These are phyloP conservation scores for Rhorus exstirpatorius DNA, from an alignment of 2,888 invertebrate species.

Conservation along the genomic window DNA sequence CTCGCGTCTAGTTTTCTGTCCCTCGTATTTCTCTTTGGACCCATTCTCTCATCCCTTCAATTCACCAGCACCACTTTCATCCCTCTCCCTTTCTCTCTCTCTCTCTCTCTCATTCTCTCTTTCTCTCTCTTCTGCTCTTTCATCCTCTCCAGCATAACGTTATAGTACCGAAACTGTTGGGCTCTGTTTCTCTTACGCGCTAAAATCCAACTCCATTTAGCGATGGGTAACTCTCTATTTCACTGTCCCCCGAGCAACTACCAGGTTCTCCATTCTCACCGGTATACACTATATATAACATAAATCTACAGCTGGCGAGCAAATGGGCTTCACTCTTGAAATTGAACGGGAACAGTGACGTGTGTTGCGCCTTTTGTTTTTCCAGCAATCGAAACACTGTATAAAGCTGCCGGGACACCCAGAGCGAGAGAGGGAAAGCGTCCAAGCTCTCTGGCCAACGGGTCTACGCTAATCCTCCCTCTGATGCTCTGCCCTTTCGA, in stretches of 20 bases:
- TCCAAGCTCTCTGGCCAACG: conserved; percentile 1
- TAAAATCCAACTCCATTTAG: conserved; percentile 1
- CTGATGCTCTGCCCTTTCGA: conserved; percentile 56
- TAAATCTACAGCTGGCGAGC: background rate
- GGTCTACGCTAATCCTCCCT: conserved; percentile 44
- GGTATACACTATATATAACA: conserved; percentile 13
- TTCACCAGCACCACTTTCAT: conserved; percentile 23
- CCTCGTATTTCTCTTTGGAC: conserved; percentile 8
- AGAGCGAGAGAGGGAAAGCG: background rate
- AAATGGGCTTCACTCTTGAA: background rate
- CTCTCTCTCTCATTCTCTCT: conserved; percentile 30
- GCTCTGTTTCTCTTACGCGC: conserved; percentile 5
- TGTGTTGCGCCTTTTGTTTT: too few relatives aligned
- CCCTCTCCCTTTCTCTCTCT: background rate
- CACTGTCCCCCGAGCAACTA: conserved; percentile 56
- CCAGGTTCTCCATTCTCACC: conserved; percentile 41
- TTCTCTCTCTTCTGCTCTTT: background rate
- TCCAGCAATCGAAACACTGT: background rate
- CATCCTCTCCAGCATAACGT: background rate
- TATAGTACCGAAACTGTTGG: conserved; percentile 2
- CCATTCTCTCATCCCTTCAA: conserved; percentile 44
- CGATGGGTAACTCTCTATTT: conserved; percentile 53
- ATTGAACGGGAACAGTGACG: too few relatives aligned
- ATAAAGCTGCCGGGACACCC: background rate
- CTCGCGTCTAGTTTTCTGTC: background rate